These are phyloP conservation scores for Cyanocitta stelleri DNA, from an alignment of 2,113 vertebrate genomes.

Conservation along the genomic window DNA sequence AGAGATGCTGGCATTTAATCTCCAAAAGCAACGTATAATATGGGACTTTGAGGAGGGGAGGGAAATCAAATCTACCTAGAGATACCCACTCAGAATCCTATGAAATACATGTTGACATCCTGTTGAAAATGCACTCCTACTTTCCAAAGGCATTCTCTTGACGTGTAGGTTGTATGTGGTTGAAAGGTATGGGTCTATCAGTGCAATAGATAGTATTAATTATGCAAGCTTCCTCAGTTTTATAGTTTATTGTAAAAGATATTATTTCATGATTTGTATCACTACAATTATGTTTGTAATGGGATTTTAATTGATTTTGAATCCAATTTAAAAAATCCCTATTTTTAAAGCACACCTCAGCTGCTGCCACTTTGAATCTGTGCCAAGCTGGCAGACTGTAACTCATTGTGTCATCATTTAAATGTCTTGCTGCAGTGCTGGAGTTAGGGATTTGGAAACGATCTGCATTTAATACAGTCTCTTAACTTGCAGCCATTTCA, in stretches of 20 bases:
- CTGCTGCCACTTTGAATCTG: conserved; percentile 49
- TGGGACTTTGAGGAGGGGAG: background rate
- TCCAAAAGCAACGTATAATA: background rate
- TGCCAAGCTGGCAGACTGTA: conserved; percentile 40
- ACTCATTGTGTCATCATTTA: conserved; percentile 47
- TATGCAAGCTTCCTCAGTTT: conserved; percentile 48
- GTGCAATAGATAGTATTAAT: conserved; percentile 30
- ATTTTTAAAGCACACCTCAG: conserved; percentile 71
- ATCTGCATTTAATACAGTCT: conserved; percentile 42
- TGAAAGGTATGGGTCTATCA: background rate
- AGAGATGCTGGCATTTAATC: background rate
- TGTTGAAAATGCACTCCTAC: background rate
- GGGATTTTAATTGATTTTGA: conserved; percentile 76
- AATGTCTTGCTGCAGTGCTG: conserved; percentile 29
- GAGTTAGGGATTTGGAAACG: conserved; percentile 27
- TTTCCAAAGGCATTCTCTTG: background rate
- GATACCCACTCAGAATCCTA: background rate
- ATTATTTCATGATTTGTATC: conserved; percentile 71
- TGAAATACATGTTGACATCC: background rate
- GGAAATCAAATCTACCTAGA: background rate
- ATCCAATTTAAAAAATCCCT: conserved; percentile 65
- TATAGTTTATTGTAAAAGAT: conserved; percentile 70
- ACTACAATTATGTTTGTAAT: conserved; percentile 72
- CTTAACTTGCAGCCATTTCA: conserved; percentile 10
- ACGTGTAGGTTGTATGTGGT: background rate